These are phyloP conservation scores for Stenotaenia linearis DNA, from an alignment of 2,888 invertebrate genomes.

Conservation along the genomic window DNA sequence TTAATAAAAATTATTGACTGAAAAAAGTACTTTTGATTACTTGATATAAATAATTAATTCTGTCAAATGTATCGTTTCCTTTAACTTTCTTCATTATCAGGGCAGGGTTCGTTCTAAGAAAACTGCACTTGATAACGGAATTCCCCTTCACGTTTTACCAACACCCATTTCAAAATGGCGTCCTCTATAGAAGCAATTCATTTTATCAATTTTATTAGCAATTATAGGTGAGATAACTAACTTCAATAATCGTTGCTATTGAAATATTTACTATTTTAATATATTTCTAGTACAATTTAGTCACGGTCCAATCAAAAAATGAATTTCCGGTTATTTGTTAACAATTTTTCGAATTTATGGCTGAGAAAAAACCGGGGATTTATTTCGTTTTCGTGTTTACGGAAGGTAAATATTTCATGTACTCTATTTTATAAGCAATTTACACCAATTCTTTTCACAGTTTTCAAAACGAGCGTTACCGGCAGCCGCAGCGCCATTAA, in stretches of 20 bases:
- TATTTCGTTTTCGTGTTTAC: no score
- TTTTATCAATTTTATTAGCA: background rate
- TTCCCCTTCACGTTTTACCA: background rate
- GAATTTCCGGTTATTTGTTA: no score
- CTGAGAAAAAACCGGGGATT: background rate
- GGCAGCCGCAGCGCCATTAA: background rate
- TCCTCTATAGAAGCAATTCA: no score
- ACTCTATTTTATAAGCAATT: background rate
- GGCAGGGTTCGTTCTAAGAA: no score
- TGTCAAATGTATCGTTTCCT: background rate
- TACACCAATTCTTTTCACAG: background rate
- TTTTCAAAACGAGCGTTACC: background rate
- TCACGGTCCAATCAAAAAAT: no score
- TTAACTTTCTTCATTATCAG: slow-evolving; percentile 1
- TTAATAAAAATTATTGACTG: background rate
- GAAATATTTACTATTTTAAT: no score
- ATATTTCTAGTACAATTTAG: no score
- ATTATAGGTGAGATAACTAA: no score
- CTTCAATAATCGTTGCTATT: no score
- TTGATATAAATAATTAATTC: slow-evolving; percentile 6
- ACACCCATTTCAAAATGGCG: background rate
- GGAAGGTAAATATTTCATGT: background rate
- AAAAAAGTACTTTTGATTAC: background rate
- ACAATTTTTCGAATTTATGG: no score
- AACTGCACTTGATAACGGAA: no score